Percentiles rank a stretch among this genome's conserved stretches.
phyloP scores from a whole-genome alignment of 2,888 invertebrate genomes.

The Nemotelus nigrinus region DNA sequence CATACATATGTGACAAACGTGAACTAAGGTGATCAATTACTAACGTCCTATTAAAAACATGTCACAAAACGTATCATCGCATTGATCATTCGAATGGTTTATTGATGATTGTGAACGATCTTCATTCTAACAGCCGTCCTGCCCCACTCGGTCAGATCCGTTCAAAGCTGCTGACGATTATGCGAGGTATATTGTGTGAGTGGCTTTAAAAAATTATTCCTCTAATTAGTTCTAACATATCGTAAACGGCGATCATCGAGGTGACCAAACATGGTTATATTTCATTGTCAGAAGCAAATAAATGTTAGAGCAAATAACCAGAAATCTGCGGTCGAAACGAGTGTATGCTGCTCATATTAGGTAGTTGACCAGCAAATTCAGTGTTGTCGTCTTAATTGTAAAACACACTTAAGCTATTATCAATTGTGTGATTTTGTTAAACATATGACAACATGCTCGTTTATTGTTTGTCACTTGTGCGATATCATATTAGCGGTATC shows the following conservation, averaged over 20 bases:
- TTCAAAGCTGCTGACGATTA: neutral
- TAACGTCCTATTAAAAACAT: slow-evolving; percentile 39
- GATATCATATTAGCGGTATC: too few species aligned
- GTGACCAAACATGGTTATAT: slow-evolving; percentile 43
- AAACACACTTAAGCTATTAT: too few species aligned
- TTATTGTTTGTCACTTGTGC: too few species aligned
- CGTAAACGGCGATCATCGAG: slow-evolving; percentile 39
- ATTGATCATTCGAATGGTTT: slow-evolving; percentile 35
- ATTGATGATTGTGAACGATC: slow-evolving; percentile 22
- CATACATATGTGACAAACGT: too few species aligned
- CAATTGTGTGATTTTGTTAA: too few species aligned
- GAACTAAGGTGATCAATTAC: slow-evolving; percentile 23
- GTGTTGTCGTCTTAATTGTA: too few species aligned
- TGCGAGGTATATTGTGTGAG: neutral
- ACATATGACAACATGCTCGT: too few species aligned
- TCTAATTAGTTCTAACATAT: slow-evolving; percentile 49
- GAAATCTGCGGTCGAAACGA: neutral
- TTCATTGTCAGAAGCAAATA: slow-evolving; percentile 47
- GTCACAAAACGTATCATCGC: slow-evolving; percentile 40
- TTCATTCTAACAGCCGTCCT: neutral
- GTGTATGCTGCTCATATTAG: neutral
- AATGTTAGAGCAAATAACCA: slow-evolving; percentile 46
- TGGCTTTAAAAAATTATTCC: slow-evolving; percentile 42
- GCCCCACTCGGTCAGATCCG: neutral
- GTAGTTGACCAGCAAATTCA: too few species aligned